phyloP scores from a whole-genome alignment of 2,113 vertebrate species.

The Marmota flaviventris region DNA sequence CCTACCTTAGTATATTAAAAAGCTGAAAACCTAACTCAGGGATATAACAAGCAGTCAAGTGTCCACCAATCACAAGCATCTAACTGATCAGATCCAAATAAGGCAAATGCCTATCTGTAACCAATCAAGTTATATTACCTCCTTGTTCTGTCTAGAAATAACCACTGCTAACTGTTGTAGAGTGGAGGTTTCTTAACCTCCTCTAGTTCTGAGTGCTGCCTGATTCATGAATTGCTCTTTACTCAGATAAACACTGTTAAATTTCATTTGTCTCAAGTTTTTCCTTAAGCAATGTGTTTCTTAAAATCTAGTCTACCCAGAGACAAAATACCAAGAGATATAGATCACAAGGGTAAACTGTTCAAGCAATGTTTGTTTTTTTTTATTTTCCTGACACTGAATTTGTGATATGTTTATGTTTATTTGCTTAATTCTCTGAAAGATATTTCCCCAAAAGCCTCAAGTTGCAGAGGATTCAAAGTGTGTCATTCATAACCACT shows the following conservation, averaged over 20 bases:
- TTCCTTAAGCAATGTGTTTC: background rate
- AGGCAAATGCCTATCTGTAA: background rate
- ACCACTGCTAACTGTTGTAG: background rate
- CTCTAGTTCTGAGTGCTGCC: background rate
- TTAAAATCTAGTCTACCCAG: background rate
- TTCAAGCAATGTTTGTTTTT: background rate
- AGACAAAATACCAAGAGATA: background rate
- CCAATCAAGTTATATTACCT: background rate
- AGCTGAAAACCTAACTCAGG: background rate
- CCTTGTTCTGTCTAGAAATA: background rate
- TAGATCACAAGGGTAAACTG: background rate
- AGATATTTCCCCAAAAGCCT: background rate
- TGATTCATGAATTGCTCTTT: background rate
- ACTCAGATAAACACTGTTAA: background rate
- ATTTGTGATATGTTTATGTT: background rate
- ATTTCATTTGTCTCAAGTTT: background rate
- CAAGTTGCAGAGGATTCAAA: background rate
- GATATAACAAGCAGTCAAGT: background rate
- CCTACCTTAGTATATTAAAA: background rate
- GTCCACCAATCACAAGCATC: background rate
- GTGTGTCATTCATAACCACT: background rate
- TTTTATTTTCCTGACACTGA: background rate
- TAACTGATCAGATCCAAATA: background rate
- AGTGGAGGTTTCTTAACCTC: background rate
- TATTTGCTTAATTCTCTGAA: background rate